These are phyloP conservation scores for Saccopteryx bilineata DNA, from an alignment of 2,113 vertebrate species.

Conservation along the genomic window DNA sequence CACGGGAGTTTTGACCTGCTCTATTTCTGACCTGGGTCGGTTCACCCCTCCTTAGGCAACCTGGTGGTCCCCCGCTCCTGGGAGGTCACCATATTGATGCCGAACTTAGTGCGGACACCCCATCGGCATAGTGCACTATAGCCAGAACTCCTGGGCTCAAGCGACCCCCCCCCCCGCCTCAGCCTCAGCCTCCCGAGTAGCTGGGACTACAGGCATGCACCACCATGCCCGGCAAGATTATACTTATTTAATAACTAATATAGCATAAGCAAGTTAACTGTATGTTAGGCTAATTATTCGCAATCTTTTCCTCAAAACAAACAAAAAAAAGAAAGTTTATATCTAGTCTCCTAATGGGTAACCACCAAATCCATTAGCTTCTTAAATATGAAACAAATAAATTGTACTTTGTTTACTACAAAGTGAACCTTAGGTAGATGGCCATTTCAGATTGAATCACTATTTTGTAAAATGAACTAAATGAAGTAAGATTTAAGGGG, in stretches of 20 bases:
- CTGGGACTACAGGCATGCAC: no score
- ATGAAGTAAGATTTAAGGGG: neutral
- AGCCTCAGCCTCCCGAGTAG: no score
- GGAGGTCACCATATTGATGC: no score
- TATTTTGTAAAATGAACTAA: neutral
- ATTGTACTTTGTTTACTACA: neutral
- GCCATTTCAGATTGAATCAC: neutral
- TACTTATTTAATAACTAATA: neutral
- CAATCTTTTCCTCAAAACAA: neutral
- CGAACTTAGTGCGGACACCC: no score
- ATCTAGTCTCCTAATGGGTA: neutral
- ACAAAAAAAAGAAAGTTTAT: neutral
- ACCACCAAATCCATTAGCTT: neutral
- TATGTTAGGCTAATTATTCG: neutral
- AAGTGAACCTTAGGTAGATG: neutral
- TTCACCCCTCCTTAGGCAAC: no score
- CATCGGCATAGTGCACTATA: no score
- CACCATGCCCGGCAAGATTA: neutral
- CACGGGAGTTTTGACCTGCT: no score
- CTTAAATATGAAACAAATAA: neutral
- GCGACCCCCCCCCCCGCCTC: no score
- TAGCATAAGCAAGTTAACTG: neutral
- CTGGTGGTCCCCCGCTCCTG: no score
- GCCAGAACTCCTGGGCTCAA: no score
- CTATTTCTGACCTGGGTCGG: no score